These are phyloP conservation scores for Pluvianellus socialis DNA, from an alignment of 2,113 vertebrate species.

Conservation along the genomic window DNA sequence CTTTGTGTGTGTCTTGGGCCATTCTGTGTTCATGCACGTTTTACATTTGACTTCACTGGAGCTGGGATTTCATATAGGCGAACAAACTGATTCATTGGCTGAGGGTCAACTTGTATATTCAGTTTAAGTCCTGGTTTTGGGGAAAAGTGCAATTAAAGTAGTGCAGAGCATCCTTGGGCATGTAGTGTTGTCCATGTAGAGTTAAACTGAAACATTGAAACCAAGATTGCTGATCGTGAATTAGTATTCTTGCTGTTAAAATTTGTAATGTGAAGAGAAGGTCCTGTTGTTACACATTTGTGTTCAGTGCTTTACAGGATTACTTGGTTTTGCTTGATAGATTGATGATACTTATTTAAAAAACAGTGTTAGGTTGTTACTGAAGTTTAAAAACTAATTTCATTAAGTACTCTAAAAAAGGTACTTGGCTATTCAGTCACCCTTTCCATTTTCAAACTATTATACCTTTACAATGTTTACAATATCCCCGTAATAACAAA, in stretches of 20 bases:
- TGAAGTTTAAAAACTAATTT: constrained; percentile 4
- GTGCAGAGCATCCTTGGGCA: neutral
- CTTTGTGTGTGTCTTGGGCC: neutral
- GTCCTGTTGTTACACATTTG: neutral
- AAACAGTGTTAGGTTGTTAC: neutral
- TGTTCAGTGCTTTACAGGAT: neutral
- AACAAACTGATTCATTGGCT: neutral
- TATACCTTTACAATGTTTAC: neutral
- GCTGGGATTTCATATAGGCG: neutral
- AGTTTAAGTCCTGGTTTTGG: neutral
- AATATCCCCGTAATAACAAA: neutral
- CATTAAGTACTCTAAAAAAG: neutral
- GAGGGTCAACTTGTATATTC: neutral
- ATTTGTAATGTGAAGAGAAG: neutral
- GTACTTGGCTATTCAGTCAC: neutral
- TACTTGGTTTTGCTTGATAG: neutral
- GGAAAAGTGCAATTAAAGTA: neutral
- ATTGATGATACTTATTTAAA: neutral
- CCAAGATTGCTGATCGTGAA: neutral
- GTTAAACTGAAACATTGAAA: neutral
- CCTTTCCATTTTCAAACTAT: neutral
- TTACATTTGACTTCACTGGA: neutral
- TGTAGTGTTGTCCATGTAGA: neutral
- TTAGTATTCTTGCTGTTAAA: neutral
- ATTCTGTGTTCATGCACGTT: neutral